A percentile compares a stretch with the other conserved stretches of the same genome.
phyloP scores from a whole-genome alignment of 2,113 vertebrate species.

The Gavia stellata region DNA sequence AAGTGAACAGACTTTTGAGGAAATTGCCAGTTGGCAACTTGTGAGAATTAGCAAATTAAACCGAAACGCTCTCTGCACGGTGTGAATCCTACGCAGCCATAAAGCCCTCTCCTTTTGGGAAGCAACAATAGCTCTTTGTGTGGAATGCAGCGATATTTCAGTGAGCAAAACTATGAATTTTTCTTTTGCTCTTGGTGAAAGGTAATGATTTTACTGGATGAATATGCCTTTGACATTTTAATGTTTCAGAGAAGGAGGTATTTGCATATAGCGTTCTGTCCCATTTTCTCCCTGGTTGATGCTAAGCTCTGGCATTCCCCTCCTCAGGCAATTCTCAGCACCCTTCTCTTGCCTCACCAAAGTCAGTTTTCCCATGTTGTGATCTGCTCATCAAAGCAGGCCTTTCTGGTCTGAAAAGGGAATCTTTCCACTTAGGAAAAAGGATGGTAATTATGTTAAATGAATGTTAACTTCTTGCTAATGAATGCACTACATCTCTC shows the following conservation, averaged over 20 bases:
- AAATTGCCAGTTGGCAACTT: background rate
- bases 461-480: slow-evolving; percentile 48
- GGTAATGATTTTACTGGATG: slow-evolving; percentile 16
- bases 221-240: background rate
- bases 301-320: background rate
- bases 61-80: background rate
- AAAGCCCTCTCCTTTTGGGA: background rate
- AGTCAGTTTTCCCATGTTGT: background rate
- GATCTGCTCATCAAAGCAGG: background rate
- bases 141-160: background rate
- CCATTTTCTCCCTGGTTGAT: background rate
- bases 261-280: background rate
- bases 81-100: background rate
- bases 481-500: slow-evolving; percentile 45
- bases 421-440: slow-evolving; percentile 32
- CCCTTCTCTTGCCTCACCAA: background rate
- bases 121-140: slow-evolving; percentile 7
- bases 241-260: background rate
- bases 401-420: slow-evolving; percentile 17
- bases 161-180: background rate
- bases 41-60: background rate
- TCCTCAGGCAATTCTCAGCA: background rate
- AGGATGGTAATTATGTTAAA: slow-evolving; percentile 40
- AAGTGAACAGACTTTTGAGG: background rate
- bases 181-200: slow-evolving; percentile 7